Conservation (phyloP, 2,888 invertebrate genomes). For the Leptopilina drosophilae region DNA sequence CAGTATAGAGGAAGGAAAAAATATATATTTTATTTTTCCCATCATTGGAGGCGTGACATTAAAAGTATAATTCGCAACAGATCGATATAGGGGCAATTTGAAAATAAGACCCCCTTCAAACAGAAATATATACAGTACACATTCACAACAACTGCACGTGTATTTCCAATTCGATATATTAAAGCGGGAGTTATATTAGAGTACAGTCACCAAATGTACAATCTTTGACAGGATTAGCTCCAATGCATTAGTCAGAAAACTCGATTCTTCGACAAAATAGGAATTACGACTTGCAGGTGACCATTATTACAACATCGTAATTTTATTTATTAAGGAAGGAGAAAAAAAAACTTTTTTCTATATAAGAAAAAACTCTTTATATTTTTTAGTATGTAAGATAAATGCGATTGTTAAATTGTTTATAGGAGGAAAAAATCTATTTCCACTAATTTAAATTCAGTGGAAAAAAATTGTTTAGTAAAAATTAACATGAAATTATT, state of each 20-base stretch:
- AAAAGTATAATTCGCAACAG: constrained; percentile 29
- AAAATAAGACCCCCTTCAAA: constrained; percentile 1
- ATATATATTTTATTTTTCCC: not conserved
- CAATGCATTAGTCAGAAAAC: constrained; percentile 33
- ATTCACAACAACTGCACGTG: constrained; percentile 24
- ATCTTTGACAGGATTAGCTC: constrained; percentile 22
- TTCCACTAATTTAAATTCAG: no score
- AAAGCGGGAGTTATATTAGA: constrained; percentile 21
- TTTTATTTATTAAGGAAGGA: not conserved
- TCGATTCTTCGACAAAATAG: constrained; percentile 28
- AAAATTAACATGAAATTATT: no score
- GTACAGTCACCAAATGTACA: constrained; percentile 6
- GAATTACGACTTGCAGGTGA: constrained; percentile 33
- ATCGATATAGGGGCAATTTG: constrained; percentile 31
- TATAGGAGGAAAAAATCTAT: no score
- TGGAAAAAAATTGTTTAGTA: no score
- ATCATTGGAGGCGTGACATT: constrained; percentile 20
- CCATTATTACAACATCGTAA: constrained; percentile 13
- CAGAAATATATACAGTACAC: constrained; percentile 10
- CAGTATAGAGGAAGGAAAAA: not conserved
- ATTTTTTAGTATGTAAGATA: no score
- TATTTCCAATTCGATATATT: not conserved
- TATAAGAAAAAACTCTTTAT: no score
- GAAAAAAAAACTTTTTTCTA: not conserved
- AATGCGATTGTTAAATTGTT: no score